Percentiles rank a stretch among this genome's conserved stretches.
These are phyloP conservation scores for Xiphorhynchus elegans DNA, from an alignment of 2,113 vertebrate species.

Conservation along the genomic window DNA sequence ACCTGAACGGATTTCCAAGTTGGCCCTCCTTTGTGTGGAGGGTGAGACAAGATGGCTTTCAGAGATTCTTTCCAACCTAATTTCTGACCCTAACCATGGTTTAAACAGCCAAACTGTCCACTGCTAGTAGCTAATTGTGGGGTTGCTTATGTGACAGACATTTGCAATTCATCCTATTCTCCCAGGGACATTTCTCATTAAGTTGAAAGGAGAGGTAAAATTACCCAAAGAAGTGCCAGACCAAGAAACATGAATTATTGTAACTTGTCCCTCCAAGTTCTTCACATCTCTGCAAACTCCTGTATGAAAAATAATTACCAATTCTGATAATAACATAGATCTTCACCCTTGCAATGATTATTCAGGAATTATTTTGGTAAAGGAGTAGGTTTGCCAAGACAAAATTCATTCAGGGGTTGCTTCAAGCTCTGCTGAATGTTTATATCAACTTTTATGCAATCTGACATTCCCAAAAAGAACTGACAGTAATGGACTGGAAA, in stretches of 20 bases:
- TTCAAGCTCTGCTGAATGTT: constrained; percentile 51
- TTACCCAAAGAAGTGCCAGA: neutral
- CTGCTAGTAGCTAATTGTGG: neutral
- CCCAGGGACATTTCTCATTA: neutral
- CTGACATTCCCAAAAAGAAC: constrained; percentile 41
- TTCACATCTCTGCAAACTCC: neutral
- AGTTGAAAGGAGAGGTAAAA: neutral
- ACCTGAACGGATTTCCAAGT: neutral
- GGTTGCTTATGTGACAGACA: neutral
- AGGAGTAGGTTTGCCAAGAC: constrained; percentile 5
- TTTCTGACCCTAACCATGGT: neutral
- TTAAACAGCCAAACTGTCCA: neutral
- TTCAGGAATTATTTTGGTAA: constrained; percentile 15
- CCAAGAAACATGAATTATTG: neutral
- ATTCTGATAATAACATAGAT: neutral
- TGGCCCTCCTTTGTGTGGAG: neutral
- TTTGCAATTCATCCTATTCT: neutral
- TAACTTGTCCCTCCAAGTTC: neutral
- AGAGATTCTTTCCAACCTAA: neutral
- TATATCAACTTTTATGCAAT: constrained; percentile 50
- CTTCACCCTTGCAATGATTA: neutral
- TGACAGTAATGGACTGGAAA: constrained; percentile 47
- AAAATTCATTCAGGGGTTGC: constrained; percentile 44
- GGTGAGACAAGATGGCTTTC: neutral
- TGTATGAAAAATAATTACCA: neutral